phyloP scores from a whole-genome alignment of 2,797 vertebrate genomes.

The Artibeus jamaicensis region DNA sequence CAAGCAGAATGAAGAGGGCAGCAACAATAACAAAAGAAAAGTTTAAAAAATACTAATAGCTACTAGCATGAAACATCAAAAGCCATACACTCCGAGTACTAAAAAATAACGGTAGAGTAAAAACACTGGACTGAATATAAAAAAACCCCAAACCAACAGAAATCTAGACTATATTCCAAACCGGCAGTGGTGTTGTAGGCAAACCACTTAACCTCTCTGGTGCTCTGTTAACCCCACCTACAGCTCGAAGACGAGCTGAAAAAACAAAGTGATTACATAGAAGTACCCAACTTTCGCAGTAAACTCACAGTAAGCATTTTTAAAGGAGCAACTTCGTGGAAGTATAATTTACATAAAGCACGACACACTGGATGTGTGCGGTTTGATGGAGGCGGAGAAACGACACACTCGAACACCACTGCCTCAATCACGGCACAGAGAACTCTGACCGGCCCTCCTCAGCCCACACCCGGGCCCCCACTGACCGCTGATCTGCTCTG shows the following conservation, averaged over 20 bases:
- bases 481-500: neutral
- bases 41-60: neutral
- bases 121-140: neutral
- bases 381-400: neutral
- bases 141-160: neutral
- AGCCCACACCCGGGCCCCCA: neutral
- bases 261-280: neutral
- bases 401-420: too few relatives aligned
- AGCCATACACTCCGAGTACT: neutral
- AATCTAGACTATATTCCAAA: neutral
- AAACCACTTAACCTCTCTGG: neutral
- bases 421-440: neutral
- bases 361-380: neutral
- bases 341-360: neutral
- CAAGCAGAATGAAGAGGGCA: neutral
- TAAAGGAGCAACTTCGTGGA: neutral
- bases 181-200: neutral
- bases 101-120: neutral
- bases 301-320: neutral
- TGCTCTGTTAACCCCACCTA: neutral
- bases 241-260: neutral
- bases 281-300: neutral
- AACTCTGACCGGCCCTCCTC: neutral
- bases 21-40: neutral
- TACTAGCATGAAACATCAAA: neutral